These are phyloP conservation scores for Picus viridis DNA, from an alignment of 2,797 vertebrate species.

Conservation along the genomic window DNA sequence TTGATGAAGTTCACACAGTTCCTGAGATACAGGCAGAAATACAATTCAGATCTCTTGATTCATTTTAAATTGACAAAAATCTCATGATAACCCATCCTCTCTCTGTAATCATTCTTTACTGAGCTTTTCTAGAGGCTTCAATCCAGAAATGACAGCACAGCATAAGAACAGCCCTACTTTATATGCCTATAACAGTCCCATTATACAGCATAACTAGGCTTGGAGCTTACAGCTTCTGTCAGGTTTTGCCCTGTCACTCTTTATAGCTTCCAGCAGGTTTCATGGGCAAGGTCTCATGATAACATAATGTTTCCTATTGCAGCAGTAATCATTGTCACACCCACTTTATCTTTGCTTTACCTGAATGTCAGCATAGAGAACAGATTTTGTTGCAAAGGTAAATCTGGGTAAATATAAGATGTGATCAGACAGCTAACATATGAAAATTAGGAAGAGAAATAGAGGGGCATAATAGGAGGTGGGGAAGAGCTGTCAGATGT, in stretches of 20 bases:
- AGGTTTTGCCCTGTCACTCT: conserved; percentile 6
- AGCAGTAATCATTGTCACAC: conserved; percentile 8
- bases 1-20: background rate
- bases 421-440: conserved; percentile 50
- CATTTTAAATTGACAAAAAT: background rate
- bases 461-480: background rate
- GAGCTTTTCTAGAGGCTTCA: background rate
- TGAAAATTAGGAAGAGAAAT: conserved; percentile 42
- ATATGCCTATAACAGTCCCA: background rate
- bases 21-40: background rate
- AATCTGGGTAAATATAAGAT: conserved; percentile 37
- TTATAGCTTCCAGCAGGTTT: conserved; percentile 15
- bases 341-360: background rate
- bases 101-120: background rate
- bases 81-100: background rate
- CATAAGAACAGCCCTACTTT: background rate
- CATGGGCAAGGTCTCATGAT: background rate
- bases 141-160: background rate
- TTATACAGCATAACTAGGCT: background rate
- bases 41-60: background rate
- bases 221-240: background rate
- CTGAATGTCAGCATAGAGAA: conserved; percentile 32
- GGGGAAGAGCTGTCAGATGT: conserved; percentile 40
- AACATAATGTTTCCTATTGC: conserved; percentile 14
- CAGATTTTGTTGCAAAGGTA: conserved; percentile 18